Evolutionary conservation across 2,797 vertebrate genomes (phyloP), one percentile per base, ranked within the genome.

Genomic region (Tapera naevia): DNA sequence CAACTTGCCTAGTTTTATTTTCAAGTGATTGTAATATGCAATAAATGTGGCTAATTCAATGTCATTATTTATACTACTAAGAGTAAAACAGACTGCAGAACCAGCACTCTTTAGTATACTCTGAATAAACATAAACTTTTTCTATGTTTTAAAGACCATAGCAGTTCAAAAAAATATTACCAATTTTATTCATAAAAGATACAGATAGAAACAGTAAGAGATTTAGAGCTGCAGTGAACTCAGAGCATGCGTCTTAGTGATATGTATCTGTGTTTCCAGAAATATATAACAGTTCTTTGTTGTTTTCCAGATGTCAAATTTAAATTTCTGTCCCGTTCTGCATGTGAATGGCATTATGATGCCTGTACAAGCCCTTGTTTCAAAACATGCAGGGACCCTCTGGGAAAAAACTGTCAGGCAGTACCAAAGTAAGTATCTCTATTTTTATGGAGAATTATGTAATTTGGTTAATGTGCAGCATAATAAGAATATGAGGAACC

Each of bases 261-360:
- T 33, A 5, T 1, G 1, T 53, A 10, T 80, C n/a, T 51, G 1
- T 71, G 5, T 41, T 73, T 87, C 41, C 64, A 66, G 71, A 64
- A 82, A 25, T n/a, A 5, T 1, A 30, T 81, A 82, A 95, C 37
- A 39, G 48, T 41, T 79, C 5, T 46, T 71, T 18, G 6, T 11
- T 27, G 60, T 45, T 95, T 96, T 92, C 90, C 95, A 99, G 99
- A 98, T 86, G 95, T 96, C 56, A 97, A 97, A 53, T 94, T 97
- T 11, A 95, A 95, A 12, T 76, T 97, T 83, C 91, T 88, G 17
- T 96, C 98, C 27, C 98, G 88, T 90, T 98, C 99, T 56, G 91
- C 94, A 2, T 99, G 99, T 86, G 99, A 99, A 94, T 99, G 99
- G 99, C 98, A 85, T 84, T 99, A 99, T 8, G 99, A 99, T 80